These are phyloP conservation scores for Volucella zonaria DNA, from an alignment of 2,888 invertebrate species.

Conservation along the genomic window DNA sequence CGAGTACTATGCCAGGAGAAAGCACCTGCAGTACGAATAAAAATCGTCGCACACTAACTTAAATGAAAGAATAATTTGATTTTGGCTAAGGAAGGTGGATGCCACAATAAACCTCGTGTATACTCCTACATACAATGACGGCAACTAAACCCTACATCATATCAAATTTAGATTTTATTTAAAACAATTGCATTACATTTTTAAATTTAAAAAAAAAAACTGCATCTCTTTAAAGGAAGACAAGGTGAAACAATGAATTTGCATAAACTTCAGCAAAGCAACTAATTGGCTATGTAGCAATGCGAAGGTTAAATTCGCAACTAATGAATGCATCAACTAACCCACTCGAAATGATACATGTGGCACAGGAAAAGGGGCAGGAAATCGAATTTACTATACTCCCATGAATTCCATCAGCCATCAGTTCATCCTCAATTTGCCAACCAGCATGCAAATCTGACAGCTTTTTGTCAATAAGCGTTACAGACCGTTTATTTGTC, in stretches of 20 bases:
- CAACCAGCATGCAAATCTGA: conserved; percentile 65
- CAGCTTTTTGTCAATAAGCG: conserved; percentile 72
- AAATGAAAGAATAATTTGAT: conserved; percentile 21
- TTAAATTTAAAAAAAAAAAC: not conserved
- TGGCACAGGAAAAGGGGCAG: conserved; percentile 1
- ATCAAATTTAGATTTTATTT: conserved; percentile 27
- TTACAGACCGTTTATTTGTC: conserved; percentile 67
- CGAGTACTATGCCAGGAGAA: conserved; percentile 50
- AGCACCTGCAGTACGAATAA: conserved; percentile 5
- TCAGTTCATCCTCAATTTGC: conserved; percentile 48
- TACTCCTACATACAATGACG: not conserved
- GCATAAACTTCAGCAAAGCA: conserved; percentile 60
- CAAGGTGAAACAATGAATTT: conserved; percentile 43
- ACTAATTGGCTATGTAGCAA: conserved; percentile 65
- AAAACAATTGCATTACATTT: conserved; percentile 33
- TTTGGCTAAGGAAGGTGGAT: conserved; percentile 29
- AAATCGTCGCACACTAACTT: conserved; percentile 22
- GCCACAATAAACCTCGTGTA: conserved; percentile 9
- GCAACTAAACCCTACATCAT: conserved; percentile 20
- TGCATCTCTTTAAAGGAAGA: not conserved
- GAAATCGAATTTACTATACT: conserved; percentile 55
- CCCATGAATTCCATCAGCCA: conserved; percentile 49
- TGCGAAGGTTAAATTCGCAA: conserved; percentile 66
- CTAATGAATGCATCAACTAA: conserved; percentile 67
- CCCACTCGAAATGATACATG: conserved; percentile 14